Base-by-base conservation (phyloP, 2,797 vertebrate genomes). In the Acrossocheilus wenchowensis region DNA sequence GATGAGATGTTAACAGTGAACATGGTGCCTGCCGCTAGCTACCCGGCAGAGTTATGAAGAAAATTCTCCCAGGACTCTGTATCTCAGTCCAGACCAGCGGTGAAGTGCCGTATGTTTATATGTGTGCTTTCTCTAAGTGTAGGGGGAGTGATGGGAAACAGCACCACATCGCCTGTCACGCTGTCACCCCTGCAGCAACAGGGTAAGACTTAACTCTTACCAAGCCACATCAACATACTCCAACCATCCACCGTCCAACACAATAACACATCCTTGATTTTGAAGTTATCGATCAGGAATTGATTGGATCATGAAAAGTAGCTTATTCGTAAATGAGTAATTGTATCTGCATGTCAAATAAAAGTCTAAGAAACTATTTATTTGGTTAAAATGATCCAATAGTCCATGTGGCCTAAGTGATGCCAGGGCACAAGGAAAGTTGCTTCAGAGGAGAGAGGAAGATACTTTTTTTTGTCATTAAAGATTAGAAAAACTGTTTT, bases 1-100 rank as follows among this genome's bases (percentile, higher is more conserved):
- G 95, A 96, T 0, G 94, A 96, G 91, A 97, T 90, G 90, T 94
- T 97, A 89, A 96, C 94, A 0, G 95, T 95, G 93, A 97, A 97
- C 96, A 96, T 95, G 85, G 90, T 45, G 83, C 88, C 77, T 68
- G 81, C 91, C 91, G 87, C 26, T n/a, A 88, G 89, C 89, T 81
- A 82, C 79, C 89, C 88, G 19, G 48, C 50, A 62, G 48, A 54
- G 43, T 21, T 52, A 71, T 71, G 43, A 21, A 43, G 60, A 66
- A 78, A 57, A 83, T 81, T 75, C 78, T 83, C 23, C 39, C 83
- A 21, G 82, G 64, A 82, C 88, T 83, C 90, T 90, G 54, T 91
- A 88, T 77, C 79, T 77, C 30, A 90, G 91, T 91, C 89, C 87
- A 78, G 83, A 87, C 81, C 57, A 89, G 34, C 80, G 87, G 69